Evolutionary conservation across 2,113 vertebrate genomes (phyloP).

Genomic region (Nycticorax nycticorax): DNA sequence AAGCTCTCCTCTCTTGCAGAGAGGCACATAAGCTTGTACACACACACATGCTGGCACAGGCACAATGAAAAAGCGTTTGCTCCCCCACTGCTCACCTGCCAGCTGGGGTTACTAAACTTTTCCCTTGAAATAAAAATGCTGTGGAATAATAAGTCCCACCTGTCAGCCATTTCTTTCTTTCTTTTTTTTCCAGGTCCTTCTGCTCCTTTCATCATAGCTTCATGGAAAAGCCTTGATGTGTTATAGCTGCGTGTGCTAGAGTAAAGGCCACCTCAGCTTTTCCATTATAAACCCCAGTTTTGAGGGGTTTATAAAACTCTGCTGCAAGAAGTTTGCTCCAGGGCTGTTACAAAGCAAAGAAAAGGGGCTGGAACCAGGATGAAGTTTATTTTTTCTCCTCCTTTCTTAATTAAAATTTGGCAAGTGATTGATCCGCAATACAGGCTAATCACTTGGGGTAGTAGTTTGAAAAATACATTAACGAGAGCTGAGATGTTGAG

Average conservation of each 20-base stretch:
- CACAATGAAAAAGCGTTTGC: conserved; percentile 51
- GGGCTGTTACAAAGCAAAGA: conserved; percentile 64
- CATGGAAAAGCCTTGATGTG: conserved; percentile 75
- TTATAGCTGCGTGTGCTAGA: conserved; percentile 63
- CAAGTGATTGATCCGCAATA: conserved; percentile 70
- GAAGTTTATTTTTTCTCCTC: conserved; percentile 62
- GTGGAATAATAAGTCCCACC: conserved; percentile 73
- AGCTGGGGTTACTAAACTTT: conserved; percentile 74
- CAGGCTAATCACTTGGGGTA: conserved; percentile 66
- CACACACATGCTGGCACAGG: conserved; percentile 47
- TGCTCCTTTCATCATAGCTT: conserved; percentile 72
- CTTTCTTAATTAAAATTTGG: conserved; percentile 75
- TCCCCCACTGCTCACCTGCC: conserved; percentile 71
- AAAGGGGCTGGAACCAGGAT: conserved; percentile 55
- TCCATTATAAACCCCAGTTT: conserved; percentile 73
- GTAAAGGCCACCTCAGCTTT: conserved; percentile 73
- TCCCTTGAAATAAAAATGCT: conserved; percentile 71
- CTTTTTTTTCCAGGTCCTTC: conserved; percentile 59
- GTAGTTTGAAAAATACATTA: conserved; percentile 66
- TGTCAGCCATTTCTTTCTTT: conserved; percentile 59
- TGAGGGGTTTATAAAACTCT: conserved; percentile 72
- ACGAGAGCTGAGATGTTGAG: conserved; percentile 42
- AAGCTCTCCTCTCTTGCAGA: conserved; percentile 12
- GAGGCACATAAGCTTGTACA: conserved; percentile 27
- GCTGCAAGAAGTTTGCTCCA: conserved; percentile 65